These are phyloP conservation scores for Sebastes reedi DNA, from an alignment of 2,797 vertebrate genomes.

Conservation along the genomic window DNA sequence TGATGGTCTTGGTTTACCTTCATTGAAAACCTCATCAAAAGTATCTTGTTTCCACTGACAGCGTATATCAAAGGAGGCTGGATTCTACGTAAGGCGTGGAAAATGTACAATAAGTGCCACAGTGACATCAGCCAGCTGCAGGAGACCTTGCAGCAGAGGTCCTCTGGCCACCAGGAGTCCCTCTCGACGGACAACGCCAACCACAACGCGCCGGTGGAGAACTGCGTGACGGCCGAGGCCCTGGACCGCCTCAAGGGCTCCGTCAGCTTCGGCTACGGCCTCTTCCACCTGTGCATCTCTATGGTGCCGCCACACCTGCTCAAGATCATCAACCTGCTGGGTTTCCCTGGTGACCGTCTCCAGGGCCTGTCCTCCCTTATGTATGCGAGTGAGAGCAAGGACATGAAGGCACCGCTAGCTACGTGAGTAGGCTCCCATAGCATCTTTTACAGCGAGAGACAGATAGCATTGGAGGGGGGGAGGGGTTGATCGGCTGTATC, in stretches of 20 bases:
- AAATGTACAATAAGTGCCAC: conserved; percentile 99
- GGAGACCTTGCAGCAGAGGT: conserved; percentile 87
- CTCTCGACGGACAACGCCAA: conserved; percentile 90
- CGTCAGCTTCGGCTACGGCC: conserved; percentile 99
- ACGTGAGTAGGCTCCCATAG: conserved; percentile 89
- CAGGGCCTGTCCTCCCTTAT: conserved; percentile 96
- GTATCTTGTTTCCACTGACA: conserved; percentile 50
- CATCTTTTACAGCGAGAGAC: not conserved
- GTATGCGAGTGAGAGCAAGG: conserved; percentile 99
- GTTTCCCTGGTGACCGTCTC: conserved; percentile 97
- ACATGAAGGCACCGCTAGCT: conserved; percentile 99
- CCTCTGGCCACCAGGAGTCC: conserved; percentile 82
- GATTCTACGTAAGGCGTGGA: conserved; percentile 99
- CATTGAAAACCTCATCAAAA: not conserved
- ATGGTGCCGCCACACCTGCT: conserved; percentile 99
- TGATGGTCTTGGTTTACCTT: not conserved
- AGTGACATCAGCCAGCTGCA: conserved; percentile 96
- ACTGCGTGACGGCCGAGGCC: conserved; percentile 82
- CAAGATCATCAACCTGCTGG: conserved; percentile 99
- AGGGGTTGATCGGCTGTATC: not conserved
- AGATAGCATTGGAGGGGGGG: too few species aligned
- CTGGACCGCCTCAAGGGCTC: conserved; percentile 98
- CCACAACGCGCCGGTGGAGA: conserved; percentile 84
- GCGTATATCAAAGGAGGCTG: conserved; percentile 99
- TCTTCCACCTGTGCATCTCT: conserved; percentile 99